Conservation (phyloP, 2,888 invertebrate species). For the Drosophila nr. medialis region DNA sequence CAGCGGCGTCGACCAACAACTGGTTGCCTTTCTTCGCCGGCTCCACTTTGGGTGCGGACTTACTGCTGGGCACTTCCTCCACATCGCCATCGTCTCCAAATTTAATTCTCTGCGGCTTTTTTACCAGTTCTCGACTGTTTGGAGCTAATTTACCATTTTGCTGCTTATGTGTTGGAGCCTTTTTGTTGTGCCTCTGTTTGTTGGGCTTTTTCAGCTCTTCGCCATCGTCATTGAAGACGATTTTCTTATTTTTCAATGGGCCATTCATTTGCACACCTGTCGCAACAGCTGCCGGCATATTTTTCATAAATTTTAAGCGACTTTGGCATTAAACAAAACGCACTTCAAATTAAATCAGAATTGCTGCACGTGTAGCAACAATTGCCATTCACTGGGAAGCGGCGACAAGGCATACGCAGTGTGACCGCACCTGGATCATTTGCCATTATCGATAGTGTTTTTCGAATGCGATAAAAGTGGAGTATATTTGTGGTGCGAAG, state of each 20-base stretch:
- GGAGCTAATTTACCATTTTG: slow-evolving; percentile 14
- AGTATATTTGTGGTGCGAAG: neutral
- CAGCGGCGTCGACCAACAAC: slow-evolving; percentile 15
- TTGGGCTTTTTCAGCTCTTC: slow-evolving; percentile 50
- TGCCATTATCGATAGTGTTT: neutral
- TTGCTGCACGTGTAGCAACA: slow-evolving; percentile 60
- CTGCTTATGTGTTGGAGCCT: slow-evolving; percentile 16
- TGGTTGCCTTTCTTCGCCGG: slow-evolving; percentile 28
- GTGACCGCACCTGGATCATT: neutral
- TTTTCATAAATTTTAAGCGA: slow-evolving; percentile 17
- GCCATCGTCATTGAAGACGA: slow-evolving; percentile 80
- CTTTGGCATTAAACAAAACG: slow-evolving; percentile 39
- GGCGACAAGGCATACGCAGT: neutral
- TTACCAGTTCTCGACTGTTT: slow-evolving; percentile 10
- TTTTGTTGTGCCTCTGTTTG: slow-evolving; percentile 50
- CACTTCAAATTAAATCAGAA: slow-evolving; percentile 3
- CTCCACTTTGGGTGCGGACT: slow-evolving; percentile 16
- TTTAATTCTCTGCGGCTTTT: slow-evolving; percentile 40
- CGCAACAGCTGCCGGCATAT: slow-evolving; percentile 71
- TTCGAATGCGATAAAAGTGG: neutral
- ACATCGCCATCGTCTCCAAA: slow-evolving; percentile 38
- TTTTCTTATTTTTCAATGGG: slow-evolving; percentile 77
- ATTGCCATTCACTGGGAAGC: slow-evolving; percentile 39
- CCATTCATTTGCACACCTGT: slow-evolving; percentile 46
- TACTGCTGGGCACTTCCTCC: slow-evolving; percentile 11